Base-by-base conservation (phyloP, 2,888 invertebrate species). In the Nebria salina region DNA sequence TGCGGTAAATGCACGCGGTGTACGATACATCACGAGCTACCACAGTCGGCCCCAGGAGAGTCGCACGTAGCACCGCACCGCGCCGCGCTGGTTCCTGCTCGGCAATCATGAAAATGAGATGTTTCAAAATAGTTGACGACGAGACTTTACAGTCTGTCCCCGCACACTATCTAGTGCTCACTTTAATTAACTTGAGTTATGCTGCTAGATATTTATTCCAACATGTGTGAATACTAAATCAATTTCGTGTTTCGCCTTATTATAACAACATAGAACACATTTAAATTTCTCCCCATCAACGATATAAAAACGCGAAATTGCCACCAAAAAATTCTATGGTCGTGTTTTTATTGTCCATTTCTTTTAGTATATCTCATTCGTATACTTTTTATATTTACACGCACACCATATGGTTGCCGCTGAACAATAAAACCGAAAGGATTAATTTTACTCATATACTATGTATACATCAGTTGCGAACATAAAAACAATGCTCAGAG, bases 401-500 rank as follows among this genome's bases (percentile, higher is more conserved):
- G 15, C 26, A 26, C 68, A 68, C n/a, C 68, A 68, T 68, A 68
- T n/a, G 15, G 9, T n/a, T 25, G 13, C 15, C 68, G 68, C 7
- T 15, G 26, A 68, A 68, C 68, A 68, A 68, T 15, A 68, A 11
- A 68, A 68, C 13, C 68, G 68, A 68, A 68, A n/a, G 68, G 68
- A 68, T 68, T 68, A 68, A 68, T 68, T 68, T 68, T 68, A 68
- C 68, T n/a, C 68, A 9, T 68, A 20, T 20, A 20, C 20, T 20
- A 68, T 3, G 15, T 25, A 68, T 68, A 68, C 68, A 68, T 68
- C 68, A 26, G 68, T 68, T 68, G 20, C 20, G 68, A 5, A 54
- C 54, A 54, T 54, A 54, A 54, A 54, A 54, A 54, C 68, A 26
- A 11, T 8, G 13, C n/a, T 20, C 11, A 25, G 26, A 2, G 68